phyloP scores from a whole-genome alignment of 1,140 invertebrate genomes.

The Dendrolimus punctatus region DNA sequence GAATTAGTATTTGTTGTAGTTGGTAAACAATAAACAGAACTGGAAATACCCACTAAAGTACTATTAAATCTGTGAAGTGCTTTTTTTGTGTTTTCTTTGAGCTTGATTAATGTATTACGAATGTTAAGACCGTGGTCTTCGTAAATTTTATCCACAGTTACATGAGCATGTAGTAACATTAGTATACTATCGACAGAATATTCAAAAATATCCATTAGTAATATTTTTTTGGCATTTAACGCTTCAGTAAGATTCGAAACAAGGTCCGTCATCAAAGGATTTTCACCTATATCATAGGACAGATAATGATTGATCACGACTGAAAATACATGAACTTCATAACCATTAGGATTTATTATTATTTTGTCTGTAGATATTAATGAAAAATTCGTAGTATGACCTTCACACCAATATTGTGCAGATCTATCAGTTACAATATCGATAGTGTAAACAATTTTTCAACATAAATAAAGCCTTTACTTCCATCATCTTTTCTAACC shows the following conservation, averaged over 20 bases:
- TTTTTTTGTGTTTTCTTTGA: conserved; percentile 24
- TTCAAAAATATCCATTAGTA: conserved; percentile 48
- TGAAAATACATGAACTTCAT: conserved; percentile 49
- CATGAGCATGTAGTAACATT: conserved; percentile 43
- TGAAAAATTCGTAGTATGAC: conserved; percentile 48
- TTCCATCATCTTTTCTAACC: conserved; percentile 7
- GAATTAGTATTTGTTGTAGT: conserved; percentile 29
- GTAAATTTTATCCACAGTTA: conserved; percentile 23
- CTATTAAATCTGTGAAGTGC: conserved; percentile 35
- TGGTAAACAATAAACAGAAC: conserved; percentile 58
- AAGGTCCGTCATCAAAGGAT: conserved; percentile 19
- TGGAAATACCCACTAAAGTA: conserved; percentile 48
- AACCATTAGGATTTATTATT: conserved; percentile 44
- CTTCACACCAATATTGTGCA: conserved; percentile 61
- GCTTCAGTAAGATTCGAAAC: conserved; percentile 28
- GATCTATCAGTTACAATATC: conserved; percentile 41
- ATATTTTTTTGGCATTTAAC: conserved; percentile 37
- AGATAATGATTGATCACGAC: conserved; percentile 31
- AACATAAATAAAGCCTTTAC: conserved; percentile 6
- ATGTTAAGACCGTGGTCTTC: conserved; percentile 26
- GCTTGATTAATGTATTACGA: conserved; percentile 20
- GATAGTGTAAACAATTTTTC: conserved; percentile 42
- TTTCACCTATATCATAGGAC: conserved; percentile 19
- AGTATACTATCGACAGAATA: conserved; percentile 26
- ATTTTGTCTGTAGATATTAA: conserved; percentile 47